A percentile compares a stretch with the other conserved stretches of the same genome.
Conservation (phyloP, 2,113 vertebrate species). For the Pangasianodon gigas region DNA sequence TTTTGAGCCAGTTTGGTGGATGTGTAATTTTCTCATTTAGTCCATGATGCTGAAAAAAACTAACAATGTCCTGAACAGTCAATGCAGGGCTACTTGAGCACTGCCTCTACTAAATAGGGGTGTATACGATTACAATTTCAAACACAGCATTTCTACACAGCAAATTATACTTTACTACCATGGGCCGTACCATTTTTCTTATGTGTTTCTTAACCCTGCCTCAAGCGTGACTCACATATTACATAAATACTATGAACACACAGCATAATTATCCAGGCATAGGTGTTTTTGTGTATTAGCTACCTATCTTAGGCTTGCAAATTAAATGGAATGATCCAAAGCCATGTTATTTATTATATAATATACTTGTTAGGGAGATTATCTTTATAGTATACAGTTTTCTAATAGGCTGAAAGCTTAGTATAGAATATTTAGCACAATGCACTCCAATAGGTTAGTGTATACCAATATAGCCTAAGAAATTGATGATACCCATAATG, state of each 20-base stretch:
- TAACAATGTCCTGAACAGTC: too few relatives aligned
- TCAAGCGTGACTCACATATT: not conserved
- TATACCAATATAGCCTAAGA: not conserved
- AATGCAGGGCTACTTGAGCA: too few relatives aligned
- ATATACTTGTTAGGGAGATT: not conserved
- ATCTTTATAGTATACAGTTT: too few relatives aligned
- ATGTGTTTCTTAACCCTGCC: not conserved
- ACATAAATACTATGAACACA: not conserved
- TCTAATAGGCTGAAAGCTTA: not conserved
- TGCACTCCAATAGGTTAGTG: too few relatives aligned
- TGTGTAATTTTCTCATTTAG: not conserved
- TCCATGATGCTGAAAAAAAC: not conserved
- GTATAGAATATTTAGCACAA: too few relatives aligned
- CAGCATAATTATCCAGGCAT: not conserved
- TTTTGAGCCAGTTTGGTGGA: not conserved
- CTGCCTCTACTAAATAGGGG: not conserved
- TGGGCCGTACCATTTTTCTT: not conserved
- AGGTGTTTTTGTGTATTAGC: not conserved
- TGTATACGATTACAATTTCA: not conserved
- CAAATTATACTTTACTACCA: not conserved
- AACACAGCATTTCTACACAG: too few relatives aligned
- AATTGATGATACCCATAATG: not conserved
- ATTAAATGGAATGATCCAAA: not conserved
- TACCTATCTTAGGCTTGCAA: not conserved
- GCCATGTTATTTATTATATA: too few relatives aligned